Percentiles rank a stretch among this genome's conserved stretches.
Evolutionary conservation across 2,797 vertebrate genomes (phyloP).

Genomic region (Pipistrellus kuhlii): DNA sequence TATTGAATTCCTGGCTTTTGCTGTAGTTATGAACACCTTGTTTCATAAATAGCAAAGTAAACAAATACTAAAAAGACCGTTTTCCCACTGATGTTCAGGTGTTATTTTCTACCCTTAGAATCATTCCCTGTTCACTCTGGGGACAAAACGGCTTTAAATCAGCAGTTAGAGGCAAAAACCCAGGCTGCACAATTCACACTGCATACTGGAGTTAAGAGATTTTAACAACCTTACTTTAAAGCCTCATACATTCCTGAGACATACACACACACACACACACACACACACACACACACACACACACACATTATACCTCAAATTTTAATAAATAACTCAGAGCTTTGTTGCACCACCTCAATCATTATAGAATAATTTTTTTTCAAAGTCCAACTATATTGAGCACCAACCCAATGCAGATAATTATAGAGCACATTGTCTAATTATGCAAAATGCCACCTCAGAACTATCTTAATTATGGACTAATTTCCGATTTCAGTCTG

Average conservation of each 20-base stretch:
- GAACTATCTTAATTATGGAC: slow-evolving; percentile 15
- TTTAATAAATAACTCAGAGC: slow-evolving; percentile 1
- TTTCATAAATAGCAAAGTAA: slow-evolving; percentile 60
- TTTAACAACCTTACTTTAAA: background rate
- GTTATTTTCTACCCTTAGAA: slow-evolving; percentile 66
- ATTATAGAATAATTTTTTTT: slow-evolving; percentile 19
- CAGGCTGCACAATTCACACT: background rate
- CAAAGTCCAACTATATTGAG: background rate
- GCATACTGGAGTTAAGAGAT: background rate
- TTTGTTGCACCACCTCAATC: slow-evolving; percentile 12
- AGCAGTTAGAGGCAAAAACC: background rate
- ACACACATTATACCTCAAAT: background rate
- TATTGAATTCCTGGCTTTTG: slow-evolving; percentile 79
- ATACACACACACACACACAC: background rate
- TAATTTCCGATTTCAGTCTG: slow-evolving; percentile 41
- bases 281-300: background rate
- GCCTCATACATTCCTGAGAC: background rate
- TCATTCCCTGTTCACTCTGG: slow-evolving; percentile 73
- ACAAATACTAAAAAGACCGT: slow-evolving; percentile 63
- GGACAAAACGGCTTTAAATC: background rate
- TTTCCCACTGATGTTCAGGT: slow-evolving; percentile 8
- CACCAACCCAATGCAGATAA: slow-evolving; percentile 24
- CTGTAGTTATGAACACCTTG: slow-evolving; percentile 75
- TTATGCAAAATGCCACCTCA: slow-evolving; percentile 44
- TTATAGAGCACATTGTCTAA: background rate